These are phyloP conservation scores for Ephestia elutella DNA, from an alignment of 1,140 invertebrate genomes.

Conservation along the genomic window DNA sequence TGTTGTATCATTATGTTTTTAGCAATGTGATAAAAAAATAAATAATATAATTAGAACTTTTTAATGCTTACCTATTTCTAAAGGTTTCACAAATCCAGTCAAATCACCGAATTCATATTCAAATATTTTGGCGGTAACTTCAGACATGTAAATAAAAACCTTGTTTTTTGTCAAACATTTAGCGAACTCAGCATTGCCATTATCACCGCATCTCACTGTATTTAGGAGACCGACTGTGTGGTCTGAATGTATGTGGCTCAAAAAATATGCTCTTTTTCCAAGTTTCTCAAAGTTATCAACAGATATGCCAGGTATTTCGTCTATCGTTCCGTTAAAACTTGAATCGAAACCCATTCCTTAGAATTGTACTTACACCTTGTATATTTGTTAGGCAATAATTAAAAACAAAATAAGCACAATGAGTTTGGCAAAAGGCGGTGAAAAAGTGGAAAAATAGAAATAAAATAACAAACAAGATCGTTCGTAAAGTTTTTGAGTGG, in stretches of 20 bases:
- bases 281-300: constrained; percentile 78
- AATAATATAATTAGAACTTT: too few species aligned
- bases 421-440: too few species aligned
- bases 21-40: too few species aligned
- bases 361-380: too few species aligned
- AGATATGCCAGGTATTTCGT: constrained; percentile 78
- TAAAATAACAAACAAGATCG: too few species aligned
- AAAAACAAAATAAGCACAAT: too few species aligned
- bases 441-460: too few species aligned
- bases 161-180: constrained; percentile 34
- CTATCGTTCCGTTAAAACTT: constrained; percentile 75
- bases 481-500: too few species aligned
- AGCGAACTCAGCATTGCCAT: constrained; percentile 19
- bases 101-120: constrained; percentile 28
- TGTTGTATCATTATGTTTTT: too few species aligned
- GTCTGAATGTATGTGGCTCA: constrained; percentile 81
- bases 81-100: constrained; percentile 26
- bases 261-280: constrained; percentile 76
- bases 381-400: too few species aligned
- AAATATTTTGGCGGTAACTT: constrained; percentile 62
- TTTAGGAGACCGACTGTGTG: constrained; percentile 77
- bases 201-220: constrained; percentile 11
- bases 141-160: constrained; percentile 63
- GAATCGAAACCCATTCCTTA: neutral
- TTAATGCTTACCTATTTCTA: constrained; percentile 35